These are phyloP conservation scores for Mesitornis unicolor DNA, from an alignment of 2,113 vertebrate species.

Conservation along the genomic window DNA sequence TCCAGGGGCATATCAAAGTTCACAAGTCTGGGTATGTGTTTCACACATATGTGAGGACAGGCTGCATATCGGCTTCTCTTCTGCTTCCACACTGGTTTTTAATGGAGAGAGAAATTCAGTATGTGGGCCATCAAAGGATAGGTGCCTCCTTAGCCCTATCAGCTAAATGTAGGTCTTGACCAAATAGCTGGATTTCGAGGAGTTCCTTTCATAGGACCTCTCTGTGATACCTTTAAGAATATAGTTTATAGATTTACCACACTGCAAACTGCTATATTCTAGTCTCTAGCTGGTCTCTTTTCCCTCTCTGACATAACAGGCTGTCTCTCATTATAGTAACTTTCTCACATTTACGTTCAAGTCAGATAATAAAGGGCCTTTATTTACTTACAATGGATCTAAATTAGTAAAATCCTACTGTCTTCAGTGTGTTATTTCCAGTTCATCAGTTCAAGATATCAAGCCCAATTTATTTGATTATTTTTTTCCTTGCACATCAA, in stretches of 20 bases:
- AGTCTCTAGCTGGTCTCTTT: neutral
- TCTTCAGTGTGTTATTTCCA: neutral
- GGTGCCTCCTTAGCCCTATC: neutral
- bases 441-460: slow-evolving; percentile 6
- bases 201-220: neutral
- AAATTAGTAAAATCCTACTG: neutral
- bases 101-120: neutral
- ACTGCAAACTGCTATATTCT: neutral
- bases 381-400: slow-evolving; percentile 23
- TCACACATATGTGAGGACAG: neutral
- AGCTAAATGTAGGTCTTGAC: neutral
- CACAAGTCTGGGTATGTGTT: neutral
- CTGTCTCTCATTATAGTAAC: neutral
- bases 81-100: neutral
- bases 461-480: neutral
- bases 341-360: slow-evolving; percentile 8
- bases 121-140: neutral
- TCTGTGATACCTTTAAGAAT: neutral
- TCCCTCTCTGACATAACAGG: neutral
- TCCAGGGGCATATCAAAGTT: neutral
- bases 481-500: slow-evolving; percentile 43
- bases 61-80: neutral
- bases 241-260: neutral
- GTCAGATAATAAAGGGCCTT: neutral
- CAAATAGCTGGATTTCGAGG: neutral